Conservation (phyloP, 2,113 vertebrate species). For the Sander vitreus region DNA sequence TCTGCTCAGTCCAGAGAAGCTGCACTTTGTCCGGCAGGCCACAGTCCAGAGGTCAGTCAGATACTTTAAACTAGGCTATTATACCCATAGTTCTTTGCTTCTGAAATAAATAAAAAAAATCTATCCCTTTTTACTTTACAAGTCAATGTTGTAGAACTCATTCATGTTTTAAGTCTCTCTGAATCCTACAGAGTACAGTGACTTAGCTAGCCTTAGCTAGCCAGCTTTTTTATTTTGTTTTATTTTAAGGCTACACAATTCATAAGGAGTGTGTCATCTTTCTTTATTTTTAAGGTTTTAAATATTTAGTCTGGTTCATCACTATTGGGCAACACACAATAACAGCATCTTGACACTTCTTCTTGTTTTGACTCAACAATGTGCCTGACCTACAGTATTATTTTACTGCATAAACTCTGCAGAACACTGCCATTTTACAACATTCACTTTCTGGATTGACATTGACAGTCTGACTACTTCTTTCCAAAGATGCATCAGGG, state of each 20-base stretch:
- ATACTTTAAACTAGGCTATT: background rate
- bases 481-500: background rate
- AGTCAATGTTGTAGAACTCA: background rate
- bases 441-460: background rate
- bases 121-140: background rate
- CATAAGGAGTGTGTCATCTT: background rate
- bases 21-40: background rate
- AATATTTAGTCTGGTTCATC: background rate
- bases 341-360: conserved; percentile 2
- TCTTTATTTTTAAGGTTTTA: background rate
- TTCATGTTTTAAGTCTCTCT: background rate
- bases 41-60: conserved; percentile 20
- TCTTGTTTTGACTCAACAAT: background rate
- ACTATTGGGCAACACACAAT: background rate
- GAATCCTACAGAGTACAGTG: background rate
- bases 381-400: background rate
- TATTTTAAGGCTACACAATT: conserved; percentile 48
- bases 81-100: background rate
- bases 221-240: background rate
- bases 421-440: background rate
- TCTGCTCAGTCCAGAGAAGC: background rate
- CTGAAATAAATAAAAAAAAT: background rate
- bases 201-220: conserved; percentile 3
- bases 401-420: background rate
- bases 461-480: background rate